Base-by-base conservation (phyloP, 2,113 vertebrate species). In the Neodon shergylaensis region DNA sequence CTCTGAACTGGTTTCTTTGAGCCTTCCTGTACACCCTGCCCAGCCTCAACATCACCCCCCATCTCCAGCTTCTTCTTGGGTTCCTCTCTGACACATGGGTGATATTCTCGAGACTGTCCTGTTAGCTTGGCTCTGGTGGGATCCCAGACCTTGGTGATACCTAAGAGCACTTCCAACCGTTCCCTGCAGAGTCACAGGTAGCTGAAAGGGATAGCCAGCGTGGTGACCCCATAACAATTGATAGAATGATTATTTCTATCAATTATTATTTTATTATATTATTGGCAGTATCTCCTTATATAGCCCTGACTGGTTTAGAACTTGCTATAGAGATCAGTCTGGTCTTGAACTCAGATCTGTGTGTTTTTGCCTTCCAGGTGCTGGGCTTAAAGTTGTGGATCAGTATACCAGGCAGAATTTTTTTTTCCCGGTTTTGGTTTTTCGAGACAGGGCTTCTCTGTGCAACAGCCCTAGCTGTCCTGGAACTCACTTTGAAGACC, bases 181-280 rank as follows among this genome's bases (percentile, higher is more conserved):
- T 73, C 63, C 10, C 28, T 93, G 68, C 70, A 68, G 87, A 96
- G 47, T 58, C 44, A n/a, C 66, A 86, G 88, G 88, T 26, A 39
- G 12, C 28, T 22, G 39, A 44, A 3, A 22, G 63, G 76, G 49
- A 87, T 58, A 42, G 9, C 61, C 9, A 7, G 22, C 44, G 16
- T 44, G 33, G 47, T 19, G 28, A 47, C 24, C 9, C 31, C 79
- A 81, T 26, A 44, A 63, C n/a, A 68, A 68, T 1, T 66, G 14
- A 47, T 54, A 90, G 61, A 63, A 88, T 68, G 28, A 66, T 54
- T 54, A 54, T 54, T 19, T 52, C 49, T 52, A 52, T 52, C 49
- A 13, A 58, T 58, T 58, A 58, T 58, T 54, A 54, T 22, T 54
- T 36, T 81, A 79, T 79, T 58, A 39, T 82, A 36, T n/a, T 58